Evolutionary conservation across 2,797 vertebrate genomes (phyloP), one percentile per base, ranked within the genome.

Genomic region (Tiaroga cobitis): DNA sequence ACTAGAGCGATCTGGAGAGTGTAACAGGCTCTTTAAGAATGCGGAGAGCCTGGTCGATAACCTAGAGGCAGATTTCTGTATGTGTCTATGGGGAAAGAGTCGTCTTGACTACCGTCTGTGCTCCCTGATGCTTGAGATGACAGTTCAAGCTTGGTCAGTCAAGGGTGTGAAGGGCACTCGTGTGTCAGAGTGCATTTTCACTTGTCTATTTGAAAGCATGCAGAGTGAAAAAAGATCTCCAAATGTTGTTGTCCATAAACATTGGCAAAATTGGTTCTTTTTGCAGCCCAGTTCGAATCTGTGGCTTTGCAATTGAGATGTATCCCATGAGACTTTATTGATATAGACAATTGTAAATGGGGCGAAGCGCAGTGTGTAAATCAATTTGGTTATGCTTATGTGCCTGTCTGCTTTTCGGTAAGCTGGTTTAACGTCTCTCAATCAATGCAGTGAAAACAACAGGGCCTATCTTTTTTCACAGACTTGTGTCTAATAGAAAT

Each of bases 11-110:
- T 85, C 75, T 69, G 54, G 39, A 29, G 29, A 75, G 87, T 82
- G 82, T 85, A 83, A 85, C 85, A 69, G 82, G 68, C 70, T 80
- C 73, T 78, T 82, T 74, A 84, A 67, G 69, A 70, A 83, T 68
- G 29, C 49, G 5, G 72, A 32, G 21, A 65, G 51, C 39, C 74
- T 67, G 63, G 70, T 86, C 82, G 51, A 85, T 86, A 82, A 68
- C 74, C 75, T 70, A 34, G 51, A 61, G 63, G 59, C 32, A 26
- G 63, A 76, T 77, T 89, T 83, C 70, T 19, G 21, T 68, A 72
- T 32, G 46, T 34, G 32, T 70, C 68, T 75, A 18, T 65, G 70
- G 72, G 75, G 21, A 70, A 19, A 79, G 59, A 80, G 56, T n/a
- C 24, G 49, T 82, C 77, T 54, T 59, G n/a, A 21, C 19, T 59